phyloP scores from a whole-genome alignment of 2,888 invertebrate species.

The Willowsia nigromaculata region DNA sequence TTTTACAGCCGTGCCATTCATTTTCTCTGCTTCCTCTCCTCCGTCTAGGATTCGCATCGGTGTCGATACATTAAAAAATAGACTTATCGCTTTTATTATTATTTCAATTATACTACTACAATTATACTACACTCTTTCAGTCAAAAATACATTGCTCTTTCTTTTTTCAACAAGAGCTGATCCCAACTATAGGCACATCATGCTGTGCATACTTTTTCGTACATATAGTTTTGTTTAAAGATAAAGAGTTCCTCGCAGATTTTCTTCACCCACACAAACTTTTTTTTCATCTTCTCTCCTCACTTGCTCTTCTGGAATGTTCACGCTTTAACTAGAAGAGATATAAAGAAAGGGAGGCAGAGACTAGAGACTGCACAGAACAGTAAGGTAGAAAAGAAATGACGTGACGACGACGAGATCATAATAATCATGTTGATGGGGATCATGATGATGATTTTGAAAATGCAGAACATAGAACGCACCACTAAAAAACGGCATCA shows the following conservation, averaged over 20 bases:
- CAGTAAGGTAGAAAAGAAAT: not conserved
- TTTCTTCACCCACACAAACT: constrained; percentile 63
- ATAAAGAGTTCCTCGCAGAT: constrained; percentile 25
- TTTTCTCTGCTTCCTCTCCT: not conserved
- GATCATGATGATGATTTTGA: not conserved
- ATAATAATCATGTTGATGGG: constrained; percentile 41
- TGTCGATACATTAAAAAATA: not conserved
- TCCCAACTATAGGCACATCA: no score
- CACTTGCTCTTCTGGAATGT: constrained; percentile 55
- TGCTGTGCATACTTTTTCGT: no score
- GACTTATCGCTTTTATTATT: not conserved
- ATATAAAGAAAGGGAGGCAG: not conserved
- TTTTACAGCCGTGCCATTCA: not conserved
- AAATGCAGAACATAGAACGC: not conserved
- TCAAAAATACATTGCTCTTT: no score
- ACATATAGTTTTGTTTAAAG: no score
- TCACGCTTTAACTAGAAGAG: constrained; percentile 45
- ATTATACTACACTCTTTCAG: not conserved
- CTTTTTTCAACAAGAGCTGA: no score
- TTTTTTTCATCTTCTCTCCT: not conserved
- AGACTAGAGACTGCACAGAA: not conserved
- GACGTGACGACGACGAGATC: constrained; percentile 39
- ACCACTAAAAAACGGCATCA: constrained; percentile 28
- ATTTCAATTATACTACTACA: not conserved
- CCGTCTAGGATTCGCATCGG: no score